phyloP scores from a whole-genome alignment of 2,113 vertebrate genomes.

The Muntiacus reevesi region DNA sequence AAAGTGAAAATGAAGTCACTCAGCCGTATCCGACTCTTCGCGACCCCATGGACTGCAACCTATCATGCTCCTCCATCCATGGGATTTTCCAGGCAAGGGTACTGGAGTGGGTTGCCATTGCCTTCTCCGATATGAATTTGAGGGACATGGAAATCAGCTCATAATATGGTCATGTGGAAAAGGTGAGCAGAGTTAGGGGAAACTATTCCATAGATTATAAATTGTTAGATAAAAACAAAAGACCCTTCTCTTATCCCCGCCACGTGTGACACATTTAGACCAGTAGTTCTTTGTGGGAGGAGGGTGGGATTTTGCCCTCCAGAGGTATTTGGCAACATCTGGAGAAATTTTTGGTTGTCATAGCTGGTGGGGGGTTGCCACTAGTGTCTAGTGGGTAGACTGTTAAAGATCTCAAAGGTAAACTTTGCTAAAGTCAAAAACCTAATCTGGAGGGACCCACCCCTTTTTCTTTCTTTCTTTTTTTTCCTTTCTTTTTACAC shows the following conservation, averaged over 20 bases:
- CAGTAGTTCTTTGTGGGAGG: accelerated
- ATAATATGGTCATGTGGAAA: neutral
- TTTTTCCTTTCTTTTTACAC: neutral
- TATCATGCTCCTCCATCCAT: too few species aligned
- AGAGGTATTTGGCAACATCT: neutral
- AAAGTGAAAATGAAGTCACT: too few species aligned
- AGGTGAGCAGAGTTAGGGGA: accelerated
- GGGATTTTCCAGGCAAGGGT: too few species aligned
- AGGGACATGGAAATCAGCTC: too few species aligned
- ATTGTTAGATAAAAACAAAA: too few species aligned
- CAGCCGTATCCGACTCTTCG: too few species aligned
- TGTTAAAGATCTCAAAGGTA: neutral
- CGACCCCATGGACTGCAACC: too few species aligned
- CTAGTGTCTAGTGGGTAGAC: neutral
- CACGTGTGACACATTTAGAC: neutral
- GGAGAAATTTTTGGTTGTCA: neutral
- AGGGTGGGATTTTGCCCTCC: too few species aligned
- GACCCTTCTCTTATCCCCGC: accelerated
- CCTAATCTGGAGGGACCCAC: neutral
- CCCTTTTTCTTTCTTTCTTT: neutral
- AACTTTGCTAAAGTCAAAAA: accelerated
- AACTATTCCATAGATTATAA: neutral
- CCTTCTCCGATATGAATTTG: neutral
- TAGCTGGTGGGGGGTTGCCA: neutral
- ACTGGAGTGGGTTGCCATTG: too few species aligned